Base-by-base conservation (phyloP, 1,140 invertebrate species). In the Sitodiplosis mosellana region DNA sequence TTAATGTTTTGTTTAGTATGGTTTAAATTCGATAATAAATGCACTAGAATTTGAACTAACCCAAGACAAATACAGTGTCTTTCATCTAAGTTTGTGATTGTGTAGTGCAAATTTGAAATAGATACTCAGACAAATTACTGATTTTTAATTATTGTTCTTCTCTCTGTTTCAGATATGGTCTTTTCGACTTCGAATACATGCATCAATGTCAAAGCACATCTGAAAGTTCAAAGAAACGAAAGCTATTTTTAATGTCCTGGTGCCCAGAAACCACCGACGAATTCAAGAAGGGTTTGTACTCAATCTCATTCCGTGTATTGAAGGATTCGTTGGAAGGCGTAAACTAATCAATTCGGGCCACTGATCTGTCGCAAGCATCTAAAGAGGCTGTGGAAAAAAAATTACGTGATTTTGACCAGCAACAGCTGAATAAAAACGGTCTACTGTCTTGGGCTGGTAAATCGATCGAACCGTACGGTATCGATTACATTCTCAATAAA, bases 401-500 rank as follows among this genome's bases (percentile, higher is more conserved):
- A 68, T 76, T 91, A 55, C 80, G 87, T 70, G 80, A 85, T 64
- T 91, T 84, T 56, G 87, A 91, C 71, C 84, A 87, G 71, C 84
- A 89, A 75, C 90, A 87, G 59, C 27, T n/a, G n/a, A n/a, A n/a
- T n/a, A n/a, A n/a, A n/a, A n/a, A n/a, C n/a, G n/a, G 88, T 57
- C 65, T 93, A 48, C 66, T 92, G 8, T 90, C 89, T 14, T 92
- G 90, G 88, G 89, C 85, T 47, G 91, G 90, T 14, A 90, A 92
- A 65, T 87, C 87, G 53, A 93, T 97, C 52, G 91, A 96, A 65
- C 91, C 92, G 1, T 94, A 96, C 58, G 93, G 92, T 34, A 90
- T 96, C 34, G 93, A 98, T 68, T 95, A 92, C 63, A 94, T 97
- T 53, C 71, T 97, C 33, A 89, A 97, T 67, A 93, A 94, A 65